Evolutionary conservation across 2,113 vertebrate genomes (phyloP), one percentile per base, ranked within the genome.

Genomic region (Actenoides lindsayi): DNA sequence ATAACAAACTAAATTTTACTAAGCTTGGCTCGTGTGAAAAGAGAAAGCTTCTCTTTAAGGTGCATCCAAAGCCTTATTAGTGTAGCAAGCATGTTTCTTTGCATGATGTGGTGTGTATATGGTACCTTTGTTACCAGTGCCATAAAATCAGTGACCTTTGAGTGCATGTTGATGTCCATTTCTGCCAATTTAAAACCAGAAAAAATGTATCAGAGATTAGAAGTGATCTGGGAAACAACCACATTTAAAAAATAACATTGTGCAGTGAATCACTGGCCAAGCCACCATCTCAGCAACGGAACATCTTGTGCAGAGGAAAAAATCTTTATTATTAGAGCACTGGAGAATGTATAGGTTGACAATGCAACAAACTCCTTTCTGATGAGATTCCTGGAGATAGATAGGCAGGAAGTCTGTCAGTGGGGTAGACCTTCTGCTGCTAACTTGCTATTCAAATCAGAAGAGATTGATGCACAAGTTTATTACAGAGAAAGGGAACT

Each of bases 61-160:
- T 16, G 10, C 13, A 5, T 63, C 19, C n/a, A 62, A 73, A 86
- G 16, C 10, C 44, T n/a, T 50, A 33, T 50, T 54, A 83, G 25
- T 28, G 41, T 23, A 70, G 33, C 6, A 54, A 81, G 25, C 7
- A 2, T 11, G 68, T 68, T 71, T 80, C 48, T 87, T 84, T 84
- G 12, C 23, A 48, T 0, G 1, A 31, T 16, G 6, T 5, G 1
- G 11, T 28, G 28, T 37, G 13, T 56, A 20, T 24, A 24, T 20
- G 8, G 11, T 83, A 33, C 7, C 30, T 67, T 24, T 64, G 25
- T 51, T 19, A 69, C 7, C 33, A 53, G 41, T 30, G n/a, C 23
- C 19, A 28, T 53, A 91, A 96, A 89, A 94, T 18, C 70, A 85
- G 18, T 56, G 54, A 71, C 28, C 56, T 65, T 30, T 46, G 56